These are phyloP conservation scores for Lynx canadensis DNA, from an alignment of 2,113 vertebrate species.

Conservation along the genomic window DNA sequence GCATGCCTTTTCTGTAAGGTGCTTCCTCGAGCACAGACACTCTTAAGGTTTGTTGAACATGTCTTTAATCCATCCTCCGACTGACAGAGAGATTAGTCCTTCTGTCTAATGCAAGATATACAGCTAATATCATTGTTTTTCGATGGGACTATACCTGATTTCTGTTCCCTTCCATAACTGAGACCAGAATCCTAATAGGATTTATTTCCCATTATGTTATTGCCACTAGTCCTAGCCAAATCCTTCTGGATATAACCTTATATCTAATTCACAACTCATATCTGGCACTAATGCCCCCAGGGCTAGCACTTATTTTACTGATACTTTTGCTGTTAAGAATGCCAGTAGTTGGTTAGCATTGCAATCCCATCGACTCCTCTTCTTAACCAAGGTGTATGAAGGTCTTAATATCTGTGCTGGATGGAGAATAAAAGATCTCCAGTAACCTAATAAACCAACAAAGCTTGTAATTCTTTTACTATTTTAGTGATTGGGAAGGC, in stretches of 20 bases:
- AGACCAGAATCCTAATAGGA: background rate
- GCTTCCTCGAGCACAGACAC: background rate
- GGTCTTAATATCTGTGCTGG: background rate
- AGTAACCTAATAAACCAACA: background rate
- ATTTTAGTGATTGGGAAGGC: background rate
- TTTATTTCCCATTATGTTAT: background rate
- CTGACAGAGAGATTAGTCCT: background rate
- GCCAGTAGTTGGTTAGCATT: background rate
- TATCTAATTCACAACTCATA: background rate
- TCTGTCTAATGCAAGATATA: background rate
- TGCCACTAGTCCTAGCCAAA: background rate
- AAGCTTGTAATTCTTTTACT: background rate
- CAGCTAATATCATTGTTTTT: background rate
- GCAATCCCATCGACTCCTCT: background rate
- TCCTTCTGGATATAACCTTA: background rate
- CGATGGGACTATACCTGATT: background rate
- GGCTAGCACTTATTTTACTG: background rate
- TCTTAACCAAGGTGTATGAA: background rate
- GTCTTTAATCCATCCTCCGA: background rate
- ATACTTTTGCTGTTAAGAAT: background rate
- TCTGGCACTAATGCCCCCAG: background rate
- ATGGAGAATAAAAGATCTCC: background rate
- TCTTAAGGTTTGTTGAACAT: background rate
- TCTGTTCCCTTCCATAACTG: background rate
- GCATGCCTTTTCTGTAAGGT: background rate